phyloP scores from a whole-genome alignment of 1,140 invertebrate species.

The Polypedilum pembai region DNA sequence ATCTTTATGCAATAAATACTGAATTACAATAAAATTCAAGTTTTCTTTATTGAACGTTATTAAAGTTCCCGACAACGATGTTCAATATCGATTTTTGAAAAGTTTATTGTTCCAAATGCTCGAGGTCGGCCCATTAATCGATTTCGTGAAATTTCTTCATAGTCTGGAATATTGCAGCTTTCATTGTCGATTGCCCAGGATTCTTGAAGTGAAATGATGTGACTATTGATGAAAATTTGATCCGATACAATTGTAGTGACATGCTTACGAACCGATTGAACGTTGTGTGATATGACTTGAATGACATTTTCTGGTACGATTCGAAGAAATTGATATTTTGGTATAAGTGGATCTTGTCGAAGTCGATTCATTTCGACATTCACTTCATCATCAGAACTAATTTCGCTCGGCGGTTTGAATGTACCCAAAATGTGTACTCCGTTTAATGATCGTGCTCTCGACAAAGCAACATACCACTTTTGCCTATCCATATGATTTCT shows the following conservation, averaged over 20 bases:
- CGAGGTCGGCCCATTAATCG: too few species aligned
- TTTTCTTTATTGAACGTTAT: too few species aligned
- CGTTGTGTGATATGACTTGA: not conserved
- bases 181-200: not conserved
- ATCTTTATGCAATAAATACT: too few species aligned
- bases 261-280: too few species aligned
- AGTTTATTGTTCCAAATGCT: too few species aligned
- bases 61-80: too few species aligned
- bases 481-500: not conserved
- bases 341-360: not conserved
- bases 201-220: not conserved
- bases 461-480: not conserved
- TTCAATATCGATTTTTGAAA: too few species aligned
- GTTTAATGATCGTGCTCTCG: not conserved
- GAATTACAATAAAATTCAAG: too few species aligned
- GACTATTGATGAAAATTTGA: not conserved
- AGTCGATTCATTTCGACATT: not conserved
- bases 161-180: not conserved
- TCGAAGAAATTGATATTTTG: not conserved
- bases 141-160: not conserved
- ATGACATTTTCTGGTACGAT: not conserved
- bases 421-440: not conserved
- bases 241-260: not conserved
- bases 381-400: not conserved
- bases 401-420: not conserved